phyloP scores from a whole-genome alignment of 2,888 invertebrate genomes.

The Stenodema calcarata region DNA sequence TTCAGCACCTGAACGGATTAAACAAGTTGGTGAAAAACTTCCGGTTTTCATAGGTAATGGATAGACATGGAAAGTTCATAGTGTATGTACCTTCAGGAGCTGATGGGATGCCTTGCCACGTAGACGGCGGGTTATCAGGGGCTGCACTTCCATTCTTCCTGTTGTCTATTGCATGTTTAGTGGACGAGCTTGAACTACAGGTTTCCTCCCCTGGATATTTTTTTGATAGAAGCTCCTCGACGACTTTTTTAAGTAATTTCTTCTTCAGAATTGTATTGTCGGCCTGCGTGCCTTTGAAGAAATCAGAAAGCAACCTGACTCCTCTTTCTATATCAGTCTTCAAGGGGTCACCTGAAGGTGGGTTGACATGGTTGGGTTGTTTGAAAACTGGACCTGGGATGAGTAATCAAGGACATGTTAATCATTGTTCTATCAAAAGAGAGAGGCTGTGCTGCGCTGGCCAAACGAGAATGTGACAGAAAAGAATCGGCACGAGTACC shows the following conservation, averaged over 20 bases:
- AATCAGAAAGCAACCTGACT: conserved; percentile 67
- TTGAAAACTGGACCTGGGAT: background rate
- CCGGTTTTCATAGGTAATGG: no score
- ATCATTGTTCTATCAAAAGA: no score
- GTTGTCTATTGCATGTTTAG: background rate
- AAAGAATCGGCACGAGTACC: no score
- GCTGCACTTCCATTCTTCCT: background rate
- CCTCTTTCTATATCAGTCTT: conserved; percentile 70
- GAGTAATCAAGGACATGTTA: background rate
- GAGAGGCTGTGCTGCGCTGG: no score
- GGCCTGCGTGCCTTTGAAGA: conserved; percentile 67
- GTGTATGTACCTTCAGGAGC: background rate
- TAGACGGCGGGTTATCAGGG: background rate
- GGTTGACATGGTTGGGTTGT: background rate
- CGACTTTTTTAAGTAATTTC: conserved; percentile 70
- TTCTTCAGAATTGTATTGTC: conserved; percentile 69
- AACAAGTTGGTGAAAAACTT: no score
- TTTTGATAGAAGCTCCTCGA: conserved; percentile 68
- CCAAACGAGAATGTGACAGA: no score
- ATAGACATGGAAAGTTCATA: no score
- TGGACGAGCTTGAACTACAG: background rate
- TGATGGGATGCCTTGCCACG: conserved; percentile 12
- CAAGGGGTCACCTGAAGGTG: conserved; percentile 59
- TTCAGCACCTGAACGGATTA: background rate
- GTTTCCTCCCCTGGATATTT: conserved; percentile 67